Evolutionary conservation across 2,797 vertebrate genomes (phyloP), one percentile per base, ranked within the genome.

Genomic region (Protonibea diacanthus): DNA sequence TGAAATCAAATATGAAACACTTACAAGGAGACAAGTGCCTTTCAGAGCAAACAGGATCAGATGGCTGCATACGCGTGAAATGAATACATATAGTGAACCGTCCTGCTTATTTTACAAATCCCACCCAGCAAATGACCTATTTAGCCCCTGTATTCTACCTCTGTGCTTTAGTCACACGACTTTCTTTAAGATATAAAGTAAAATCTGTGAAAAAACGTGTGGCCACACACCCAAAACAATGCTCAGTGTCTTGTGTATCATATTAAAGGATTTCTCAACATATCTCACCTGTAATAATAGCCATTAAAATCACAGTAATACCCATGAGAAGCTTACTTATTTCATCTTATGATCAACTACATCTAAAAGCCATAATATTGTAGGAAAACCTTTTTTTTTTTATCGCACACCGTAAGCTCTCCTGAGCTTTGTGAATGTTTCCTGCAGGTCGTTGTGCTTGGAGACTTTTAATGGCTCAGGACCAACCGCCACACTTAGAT

Each of bases 1-100:
- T 93, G 91, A 91, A 93, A 94, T 91, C 74, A 90, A 88, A 94
- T 91, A 89, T 88, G 79, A 84, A 84, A 38, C 15, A 9, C 74
- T 68, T 52, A 69, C 71, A 78, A 71, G 56, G 23, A 77, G 61
- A 89, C 63, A 71, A 64, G 59, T 68, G 58, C 42, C 63, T 82
- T 86, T 88, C 65, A 87, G 63, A 65, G 61, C 52, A 85, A 78
- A 82, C 58, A n/a, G 83, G 91, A 93, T 94, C 89, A 77, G 73
- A 83, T 94, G 87, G 76, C 86, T 48, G 49, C 58, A 27, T 65
- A 61, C 42, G 60, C 82, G 70, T 82, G 80, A 82, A 87, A 90
- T 85, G 38, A 86, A 93, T 91, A 90, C 86, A 89, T 66, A 70
- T 23, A 3, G 33, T 81, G 62, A 78, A 87, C 74, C 29, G 67